Evolutionary conservation across 1,140 invertebrate species (phyloP).

Genomic region (Leptinotarsa defecta): DNA sequence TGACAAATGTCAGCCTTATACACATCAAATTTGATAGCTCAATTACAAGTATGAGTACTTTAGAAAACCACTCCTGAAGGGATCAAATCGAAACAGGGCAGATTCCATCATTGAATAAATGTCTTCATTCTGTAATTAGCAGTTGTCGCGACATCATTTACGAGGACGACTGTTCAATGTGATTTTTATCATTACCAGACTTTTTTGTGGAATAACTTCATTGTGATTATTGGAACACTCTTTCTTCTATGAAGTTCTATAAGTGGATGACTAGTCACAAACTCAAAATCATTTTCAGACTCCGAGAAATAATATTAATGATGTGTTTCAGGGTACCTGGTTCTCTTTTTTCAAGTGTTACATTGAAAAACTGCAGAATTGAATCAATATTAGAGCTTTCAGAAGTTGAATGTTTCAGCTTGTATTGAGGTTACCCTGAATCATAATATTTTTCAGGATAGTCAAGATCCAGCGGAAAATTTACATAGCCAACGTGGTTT

Average conservation of each 20-base stretch:
- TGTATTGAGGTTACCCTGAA: background rate
- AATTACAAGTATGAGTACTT: background rate
- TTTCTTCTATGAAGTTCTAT: too few species aligned
- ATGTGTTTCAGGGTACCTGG: too few species aligned
- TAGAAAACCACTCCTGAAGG: too few species aligned
- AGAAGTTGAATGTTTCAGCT: background rate
- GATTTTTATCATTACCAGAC: too few species aligned
- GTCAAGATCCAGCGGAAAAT: constrained; percentile 81
- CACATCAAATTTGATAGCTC: background rate
- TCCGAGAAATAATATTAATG: too few species aligned
- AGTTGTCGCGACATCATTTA: too few species aligned
- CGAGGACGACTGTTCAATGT: too few species aligned
- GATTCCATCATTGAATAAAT: too few species aligned
- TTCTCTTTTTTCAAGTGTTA: background rate
- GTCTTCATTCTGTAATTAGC: too few species aligned
- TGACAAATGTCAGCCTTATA: constrained; percentile 1
- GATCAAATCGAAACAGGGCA: too few species aligned
- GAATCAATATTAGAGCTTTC: background rate
- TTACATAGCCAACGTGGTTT: constrained; percentile 72
- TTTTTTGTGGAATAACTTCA: background rate
- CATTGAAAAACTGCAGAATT: background rate
- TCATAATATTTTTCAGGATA: constrained; percentile 62
- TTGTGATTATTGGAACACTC: background rate
- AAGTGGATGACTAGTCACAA: too few species aligned
- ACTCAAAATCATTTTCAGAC: too few species aligned